These are phyloP conservation scores for Orussus abietinus DNA, from an alignment of 1,140 invertebrate genomes.

Conservation along the genomic window DNA sequence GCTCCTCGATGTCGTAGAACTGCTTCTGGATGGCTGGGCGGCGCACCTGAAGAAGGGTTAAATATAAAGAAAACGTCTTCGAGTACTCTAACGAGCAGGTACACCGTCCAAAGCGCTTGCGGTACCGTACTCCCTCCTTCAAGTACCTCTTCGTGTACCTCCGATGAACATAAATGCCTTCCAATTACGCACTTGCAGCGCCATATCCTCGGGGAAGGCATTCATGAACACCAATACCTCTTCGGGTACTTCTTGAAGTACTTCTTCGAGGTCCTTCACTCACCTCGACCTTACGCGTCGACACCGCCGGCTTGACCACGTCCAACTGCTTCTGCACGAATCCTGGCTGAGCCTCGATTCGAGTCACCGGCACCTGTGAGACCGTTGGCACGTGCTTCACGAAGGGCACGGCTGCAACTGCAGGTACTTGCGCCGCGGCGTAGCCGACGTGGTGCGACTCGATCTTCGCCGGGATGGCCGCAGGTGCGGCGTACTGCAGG, in stretches of 20 bases:
- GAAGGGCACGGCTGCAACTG: constrained; percentile 48
- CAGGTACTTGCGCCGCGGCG: constrained; percentile 35
- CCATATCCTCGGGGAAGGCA: too few relatives aligned
- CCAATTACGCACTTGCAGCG: too few relatives aligned
- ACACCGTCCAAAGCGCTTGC: too few relatives aligned
- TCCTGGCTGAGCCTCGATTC: constrained; percentile 52
- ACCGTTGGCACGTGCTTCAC: constrained; percentile 53
- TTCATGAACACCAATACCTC: too few relatives aligned
- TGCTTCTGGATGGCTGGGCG: constrained; percentile 64
- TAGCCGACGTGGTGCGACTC: constrained; percentile 42
- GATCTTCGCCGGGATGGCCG: constrained; percentile 34
- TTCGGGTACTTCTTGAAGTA: too few relatives aligned
- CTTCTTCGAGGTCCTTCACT: constrained; percentile 4
- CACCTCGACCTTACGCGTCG: constrained; percentile 51
- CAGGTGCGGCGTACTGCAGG: constrained; percentile 15
- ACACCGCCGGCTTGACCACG: constrained; percentile 54
- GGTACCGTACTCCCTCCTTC: too few relatives aligned
- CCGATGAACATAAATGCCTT: too few relatives aligned
- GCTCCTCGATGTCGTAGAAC: constrained; percentile 65
- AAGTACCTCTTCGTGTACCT: too few relatives aligned
- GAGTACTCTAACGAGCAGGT: too few relatives aligned
- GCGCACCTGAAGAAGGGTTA: constrained; percentile 47
- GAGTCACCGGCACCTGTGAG: constrained; percentile 54
- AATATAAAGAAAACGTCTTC: not conserved
- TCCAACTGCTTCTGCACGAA: constrained; percentile 55